phyloP scores from a whole-genome alignment of 2,113 vertebrate genomes.

The Procavia capensis region DNA sequence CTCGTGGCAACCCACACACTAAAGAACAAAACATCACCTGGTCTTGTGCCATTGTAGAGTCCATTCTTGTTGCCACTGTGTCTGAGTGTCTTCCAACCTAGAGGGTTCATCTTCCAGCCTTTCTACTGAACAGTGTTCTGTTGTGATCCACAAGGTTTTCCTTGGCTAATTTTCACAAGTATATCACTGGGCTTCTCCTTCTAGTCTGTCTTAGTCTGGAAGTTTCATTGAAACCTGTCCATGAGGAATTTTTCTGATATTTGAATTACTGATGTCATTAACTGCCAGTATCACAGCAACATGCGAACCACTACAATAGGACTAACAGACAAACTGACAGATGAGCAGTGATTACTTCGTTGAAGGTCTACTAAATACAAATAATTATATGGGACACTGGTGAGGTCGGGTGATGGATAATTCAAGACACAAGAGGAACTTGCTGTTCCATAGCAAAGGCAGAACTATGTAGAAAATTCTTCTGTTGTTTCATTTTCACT shows the following conservation, averaged over 20 bases:
- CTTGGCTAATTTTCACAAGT: background rate
- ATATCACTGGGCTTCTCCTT: background rate
- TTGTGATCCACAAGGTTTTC: background rate
- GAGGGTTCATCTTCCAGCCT: no score
- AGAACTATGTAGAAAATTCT: background rate
- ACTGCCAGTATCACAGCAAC: background rate
- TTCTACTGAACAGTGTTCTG: no score
- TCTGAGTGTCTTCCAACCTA: background rate
- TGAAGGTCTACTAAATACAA: background rate
- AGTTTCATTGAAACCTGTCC: no score
- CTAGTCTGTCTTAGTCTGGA: no score
- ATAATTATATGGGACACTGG: background rate
- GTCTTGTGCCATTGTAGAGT: background rate
- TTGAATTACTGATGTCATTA: no score
- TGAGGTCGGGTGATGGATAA: background rate
- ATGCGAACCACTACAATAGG: background rate
- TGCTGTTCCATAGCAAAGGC: background rate
- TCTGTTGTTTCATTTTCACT: no score
- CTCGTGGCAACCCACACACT: background rate
- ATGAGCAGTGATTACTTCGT: background rate
- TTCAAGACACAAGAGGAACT: accelerated
- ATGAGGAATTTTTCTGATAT: no score
- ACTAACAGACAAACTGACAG: background rate
- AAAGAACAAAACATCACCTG: background rate
- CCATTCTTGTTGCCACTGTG: background rate